Conservation (phyloP, 2,113 vertebrate genomes). For the Phycodurus eques region DNA sequence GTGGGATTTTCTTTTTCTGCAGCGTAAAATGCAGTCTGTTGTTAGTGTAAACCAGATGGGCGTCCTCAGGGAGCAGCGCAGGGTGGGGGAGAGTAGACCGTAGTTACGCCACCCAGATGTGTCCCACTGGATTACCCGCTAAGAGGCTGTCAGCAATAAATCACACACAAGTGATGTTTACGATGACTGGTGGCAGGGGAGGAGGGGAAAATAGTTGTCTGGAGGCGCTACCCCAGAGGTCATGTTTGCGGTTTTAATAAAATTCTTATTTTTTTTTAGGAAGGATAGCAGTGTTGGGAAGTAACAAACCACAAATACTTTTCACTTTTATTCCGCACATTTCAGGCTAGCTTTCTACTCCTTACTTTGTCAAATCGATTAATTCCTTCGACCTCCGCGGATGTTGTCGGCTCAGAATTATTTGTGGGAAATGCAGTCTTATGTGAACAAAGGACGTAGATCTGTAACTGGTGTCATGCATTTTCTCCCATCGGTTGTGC, state of each 20-base stretch:
- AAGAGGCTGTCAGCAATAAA: slow-evolving; percentile 53
- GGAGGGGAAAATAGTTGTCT: background rate
- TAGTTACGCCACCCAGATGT: slow-evolving; percentile 52
- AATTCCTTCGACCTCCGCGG: background rate
- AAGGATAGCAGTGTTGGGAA: background rate
- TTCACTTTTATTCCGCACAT: background rate
- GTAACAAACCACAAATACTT: background rate
- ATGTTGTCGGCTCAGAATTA: too few relatives aligned
- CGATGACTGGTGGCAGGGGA: slow-evolving; percentile 33
- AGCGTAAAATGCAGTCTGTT: slow-evolving; percentile 57
- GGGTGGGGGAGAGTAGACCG: slow-evolving; percentile 39
- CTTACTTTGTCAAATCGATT: too few relatives aligned
- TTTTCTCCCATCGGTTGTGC: too few relatives aligned
- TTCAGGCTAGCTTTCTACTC: background rate
- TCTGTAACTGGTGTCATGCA: too few relatives aligned
- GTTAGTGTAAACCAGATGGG: slow-evolving; percentile 64
- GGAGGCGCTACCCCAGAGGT: background rate
- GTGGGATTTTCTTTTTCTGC: slow-evolving; percentile 40
- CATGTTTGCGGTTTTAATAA: background rate
- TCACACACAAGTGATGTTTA: slow-evolving; percentile 48
- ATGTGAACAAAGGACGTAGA: too few relatives aligned
- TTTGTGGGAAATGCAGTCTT: too few relatives aligned
- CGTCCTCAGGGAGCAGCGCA: slow-evolving; percentile 43
- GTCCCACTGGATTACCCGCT: slow-evolving; percentile 47
- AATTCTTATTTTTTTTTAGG: background rate